phyloP scores from a whole-genome alignment of 2,888 invertebrate species.

The Cantharis rufa region DNA sequence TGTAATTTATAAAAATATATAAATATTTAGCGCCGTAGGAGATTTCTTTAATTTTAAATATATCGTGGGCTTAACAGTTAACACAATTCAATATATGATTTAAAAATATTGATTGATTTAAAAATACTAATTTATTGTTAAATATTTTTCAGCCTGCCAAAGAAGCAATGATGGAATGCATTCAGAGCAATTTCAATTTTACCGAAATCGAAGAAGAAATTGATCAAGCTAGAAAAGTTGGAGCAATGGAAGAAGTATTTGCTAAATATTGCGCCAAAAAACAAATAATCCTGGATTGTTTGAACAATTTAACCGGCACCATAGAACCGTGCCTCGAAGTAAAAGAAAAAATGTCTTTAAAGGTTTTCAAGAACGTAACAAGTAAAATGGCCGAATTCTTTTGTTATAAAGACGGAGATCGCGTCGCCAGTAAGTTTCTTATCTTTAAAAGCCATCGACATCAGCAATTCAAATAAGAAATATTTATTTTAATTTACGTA shows the following conservation, averaged over 20 bases:
- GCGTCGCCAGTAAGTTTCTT: conserved; percentile 71
- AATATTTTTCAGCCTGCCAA: conserved; percentile 54
- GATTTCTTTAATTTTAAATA: no score
- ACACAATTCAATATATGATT: no score
- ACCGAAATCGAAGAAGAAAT: conserved; percentile 67
- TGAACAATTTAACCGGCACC: conserved; percentile 61
- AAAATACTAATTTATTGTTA: background rate
- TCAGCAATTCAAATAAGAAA: background rate
- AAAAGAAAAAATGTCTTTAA: conserved; percentile 65
- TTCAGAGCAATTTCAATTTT: conserved; percentile 62
- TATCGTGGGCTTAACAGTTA: no score
- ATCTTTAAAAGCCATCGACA: background rate
- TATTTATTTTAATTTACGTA: background rate
- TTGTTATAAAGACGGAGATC: conserved; percentile 80
- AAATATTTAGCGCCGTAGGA: no score
- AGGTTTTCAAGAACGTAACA: conserved; percentile 67
- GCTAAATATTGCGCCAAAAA: conserved; percentile 70
- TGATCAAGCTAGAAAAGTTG: conserved; percentile 67
- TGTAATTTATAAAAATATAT: no score
- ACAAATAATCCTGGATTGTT: conserved; percentile 64
- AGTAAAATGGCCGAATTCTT: conserved; percentile 72
- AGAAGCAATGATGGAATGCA: conserved; percentile 59
- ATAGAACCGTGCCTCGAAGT: conserved; percentile 67
- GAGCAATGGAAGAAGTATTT: conserved; percentile 55
- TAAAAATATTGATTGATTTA: no score